phyloP scores from a whole-genome alignment of 2,888 invertebrate genomes.

The Luperina testacea region DNA sequence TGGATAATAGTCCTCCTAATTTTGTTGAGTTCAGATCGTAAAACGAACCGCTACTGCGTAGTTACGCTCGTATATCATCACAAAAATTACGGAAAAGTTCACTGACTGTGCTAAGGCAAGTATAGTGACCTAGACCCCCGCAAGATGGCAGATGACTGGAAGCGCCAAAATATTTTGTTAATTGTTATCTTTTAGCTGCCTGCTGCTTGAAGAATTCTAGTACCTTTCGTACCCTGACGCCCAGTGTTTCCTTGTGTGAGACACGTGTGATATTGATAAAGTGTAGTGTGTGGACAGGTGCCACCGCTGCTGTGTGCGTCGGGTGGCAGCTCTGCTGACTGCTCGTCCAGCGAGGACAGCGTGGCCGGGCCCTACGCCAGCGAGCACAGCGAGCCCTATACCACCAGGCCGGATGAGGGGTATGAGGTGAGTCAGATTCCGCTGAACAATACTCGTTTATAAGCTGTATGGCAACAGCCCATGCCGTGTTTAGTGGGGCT shows the following conservation, averaged over 20 bases:
- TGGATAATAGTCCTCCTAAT: slow-evolving; percentile 37
- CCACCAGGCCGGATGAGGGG: slow-evolving; percentile 90
- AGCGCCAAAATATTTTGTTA: no score
- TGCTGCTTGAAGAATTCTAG: no score
- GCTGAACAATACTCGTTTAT: not conserved
- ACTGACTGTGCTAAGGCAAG: not conserved
- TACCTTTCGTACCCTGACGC: no score
- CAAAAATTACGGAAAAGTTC: no score
- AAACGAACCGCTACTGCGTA: no score
- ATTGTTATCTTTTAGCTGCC: no score
- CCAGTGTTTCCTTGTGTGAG: not conserved
- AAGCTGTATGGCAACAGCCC: not conserved
- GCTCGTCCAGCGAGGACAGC: slow-evolving; percentile 85
- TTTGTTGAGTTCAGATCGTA: slow-evolving; percentile 13
- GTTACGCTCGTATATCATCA: not conserved
- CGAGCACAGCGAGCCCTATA: slow-evolving; percentile 85
- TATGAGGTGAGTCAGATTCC: slow-evolving; percentile 84
- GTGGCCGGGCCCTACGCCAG: slow-evolving; percentile 80
- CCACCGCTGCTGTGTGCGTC: slow-evolving; percentile 83
- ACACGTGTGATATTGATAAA: slow-evolving; percentile 54
- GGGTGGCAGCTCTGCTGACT: slow-evolving; percentile 79
- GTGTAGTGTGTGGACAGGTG: slow-evolving; percentile 76
- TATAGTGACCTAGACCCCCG: not conserved
- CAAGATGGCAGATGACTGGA: not conserved
- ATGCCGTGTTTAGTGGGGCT: not conserved